Evolutionary conservation across 2,888 invertebrate genomes (phyloP).

Genomic region (Polyploca ridens): DNA sequence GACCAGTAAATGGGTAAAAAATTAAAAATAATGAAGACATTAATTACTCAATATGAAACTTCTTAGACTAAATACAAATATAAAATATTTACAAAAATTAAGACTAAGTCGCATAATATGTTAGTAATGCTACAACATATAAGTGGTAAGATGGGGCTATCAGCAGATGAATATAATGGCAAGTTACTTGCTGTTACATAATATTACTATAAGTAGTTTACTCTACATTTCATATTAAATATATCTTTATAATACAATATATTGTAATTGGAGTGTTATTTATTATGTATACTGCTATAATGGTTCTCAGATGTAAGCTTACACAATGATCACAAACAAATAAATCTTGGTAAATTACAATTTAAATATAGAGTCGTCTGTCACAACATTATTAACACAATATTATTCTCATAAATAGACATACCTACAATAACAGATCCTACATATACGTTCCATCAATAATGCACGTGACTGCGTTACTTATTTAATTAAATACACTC

Average conservation of each 20-base stretch:
- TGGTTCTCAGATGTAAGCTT: not conserved
- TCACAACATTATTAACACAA: not conserved
- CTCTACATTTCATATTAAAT: not conserved
- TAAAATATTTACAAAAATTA: conserved; percentile 32
- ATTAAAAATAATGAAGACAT: conserved; percentile 23
- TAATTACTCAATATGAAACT: conserved; percentile 23
- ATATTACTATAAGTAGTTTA: not conserved
- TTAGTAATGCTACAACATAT: conserved; percentile 30
- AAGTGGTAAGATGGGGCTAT: conserved; percentile 64
- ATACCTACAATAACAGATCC: conserved; percentile 1
- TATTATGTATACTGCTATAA: not conserved
- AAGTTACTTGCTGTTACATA: conserved; percentile 17
- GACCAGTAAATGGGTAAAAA: conserved; percentile 4
- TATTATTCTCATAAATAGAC: not conserved
- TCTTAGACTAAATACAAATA: conserved; percentile 17
- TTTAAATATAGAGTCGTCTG: not conserved
- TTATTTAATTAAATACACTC: not conserved
- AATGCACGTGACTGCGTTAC: not conserved
- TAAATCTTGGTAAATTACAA: not conserved
- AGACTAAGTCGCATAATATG: conserved; percentile 18
- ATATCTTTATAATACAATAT: not conserved
- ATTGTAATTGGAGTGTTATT: not conserved
- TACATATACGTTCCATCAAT: not conserved
- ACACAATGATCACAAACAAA: not conserved
- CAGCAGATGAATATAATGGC: conserved; percentile 31